Evolutionary conservation across 1,140 invertebrate genomes (phyloP), one percentile per base, ranked within the genome.

Genomic region (Sycophila sp.): DNA sequence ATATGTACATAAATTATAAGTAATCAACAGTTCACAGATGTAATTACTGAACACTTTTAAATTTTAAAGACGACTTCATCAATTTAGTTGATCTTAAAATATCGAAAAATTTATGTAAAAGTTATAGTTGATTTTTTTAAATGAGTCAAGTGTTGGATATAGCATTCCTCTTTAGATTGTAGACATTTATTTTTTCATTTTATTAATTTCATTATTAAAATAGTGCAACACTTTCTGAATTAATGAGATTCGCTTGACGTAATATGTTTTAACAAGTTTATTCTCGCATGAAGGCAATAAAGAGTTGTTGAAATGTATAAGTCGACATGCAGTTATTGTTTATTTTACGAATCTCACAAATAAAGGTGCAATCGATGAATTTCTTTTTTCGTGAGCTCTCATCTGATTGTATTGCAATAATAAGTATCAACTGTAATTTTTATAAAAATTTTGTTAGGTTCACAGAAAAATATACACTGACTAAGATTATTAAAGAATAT

Each of bases 1-100:
- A 36, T 10, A 8, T 71, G 49, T 64, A 71, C 22, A 58, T 65
- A 65, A 63, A 71, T 58, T 28, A 45, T 19, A 34, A 55, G 10
- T 56, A 47, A 64, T 13, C 19, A 63, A 13, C 30, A 55, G 45
- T 63, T 34, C 6, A 36, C 26, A 24, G 13, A 32, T 22, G 42
- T 38, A 4, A 62, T 42, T 62, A 28, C 28, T n/a, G 38, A 47
- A 22, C 24, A 32, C 49, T 64, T 63, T 55, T 45, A 42, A 62
- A 55, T 69, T 36, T 63, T 62, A 55, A 69, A 69, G n/a, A 63
- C 56, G 26, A 55, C 17, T 42, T 53, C 45, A 22, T 22, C 24
- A 59, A 59, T 49, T 26, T 0, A 5, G 17, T 1, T 7, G 19
- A 42, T 17, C 38, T 38, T 2, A 22, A 66, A 55, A n/a, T 10